phyloP scores from a whole-genome alignment of 2,888 invertebrate species.

The Drosophila helvetica region DNA sequence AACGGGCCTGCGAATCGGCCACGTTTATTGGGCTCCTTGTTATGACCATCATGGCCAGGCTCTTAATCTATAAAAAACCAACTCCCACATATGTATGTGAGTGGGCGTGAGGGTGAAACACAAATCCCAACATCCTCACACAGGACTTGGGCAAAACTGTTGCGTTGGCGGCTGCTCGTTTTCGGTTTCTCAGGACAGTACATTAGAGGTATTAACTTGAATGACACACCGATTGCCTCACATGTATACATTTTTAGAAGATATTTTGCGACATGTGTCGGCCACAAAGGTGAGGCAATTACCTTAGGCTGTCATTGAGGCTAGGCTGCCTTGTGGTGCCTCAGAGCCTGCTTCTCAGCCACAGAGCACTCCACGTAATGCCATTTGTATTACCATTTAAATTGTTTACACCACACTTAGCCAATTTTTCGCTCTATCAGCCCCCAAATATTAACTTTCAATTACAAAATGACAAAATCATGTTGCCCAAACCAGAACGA shows the following conservation, averaged over 20 bases:
- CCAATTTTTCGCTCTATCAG: slow-evolving; percentile 44
- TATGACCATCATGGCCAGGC: slow-evolving; percentile 66
- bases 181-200: slow-evolving; percentile 29
- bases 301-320: neutral
- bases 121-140: slow-evolving; percentile 34
- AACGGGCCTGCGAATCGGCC: too few relatives aligned
- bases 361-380: slow-evolving; percentile 2
- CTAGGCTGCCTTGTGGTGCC: neutral
- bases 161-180: slow-evolving; percentile 44
- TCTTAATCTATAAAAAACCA: slow-evolving; percentile 74
- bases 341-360: neutral
- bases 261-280: neutral
- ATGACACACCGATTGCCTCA: slow-evolving; percentile 35
- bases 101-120: slow-evolving; percentile 15
- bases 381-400: slow-evolving; percentile 49
- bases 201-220: slow-evolving; percentile 64
- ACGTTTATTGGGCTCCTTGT: slow-evolving; percentile 59
- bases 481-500: slow-evolving; percentile 8
- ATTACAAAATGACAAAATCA: slow-evolving; percentile 53
- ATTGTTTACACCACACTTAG: slow-evolving; percentile 47
- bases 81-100: slow-evolving; percentile 28
- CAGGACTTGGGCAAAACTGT: slow-evolving; percentile 54
- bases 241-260: neutral
- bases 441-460: slow-evolving; percentile 60
- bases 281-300: neutral